Conservation (phyloP, 1,140 invertebrate genomes). For the Diorhabda sublineata region DNA sequence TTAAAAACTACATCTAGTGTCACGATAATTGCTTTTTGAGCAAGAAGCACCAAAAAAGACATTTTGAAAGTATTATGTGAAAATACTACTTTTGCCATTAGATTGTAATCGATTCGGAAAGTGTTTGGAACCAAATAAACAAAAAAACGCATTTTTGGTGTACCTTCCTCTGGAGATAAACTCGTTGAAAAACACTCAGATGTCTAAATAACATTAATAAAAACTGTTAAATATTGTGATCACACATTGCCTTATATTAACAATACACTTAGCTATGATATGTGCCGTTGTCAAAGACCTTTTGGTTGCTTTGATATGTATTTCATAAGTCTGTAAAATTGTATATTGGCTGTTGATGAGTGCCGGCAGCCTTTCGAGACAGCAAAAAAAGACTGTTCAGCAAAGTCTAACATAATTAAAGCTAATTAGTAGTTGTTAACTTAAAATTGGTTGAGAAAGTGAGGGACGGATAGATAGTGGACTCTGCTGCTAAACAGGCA, state of each 20-base stretch:
- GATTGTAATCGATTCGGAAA: too few species aligned
- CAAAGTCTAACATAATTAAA: background rate
- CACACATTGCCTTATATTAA: conserved; percentile 26
- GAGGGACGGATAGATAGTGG: conserved; percentile 43
- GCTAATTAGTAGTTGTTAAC: background rate
- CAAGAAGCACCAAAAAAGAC: too few species aligned
- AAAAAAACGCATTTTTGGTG: too few species aligned
- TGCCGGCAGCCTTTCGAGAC: conserved; percentile 12
- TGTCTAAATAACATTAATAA: conserved; percentile 15
- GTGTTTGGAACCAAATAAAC: too few species aligned
- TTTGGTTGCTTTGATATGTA: conserved; percentile 38
- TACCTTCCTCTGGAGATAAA: conserved; percentile 7
- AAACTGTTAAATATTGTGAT: conserved; percentile 24
- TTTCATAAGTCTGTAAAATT: conserved; percentile 35
- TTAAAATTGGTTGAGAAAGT: conserved; percentile 4
- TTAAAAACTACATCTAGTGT: conserved; percentile 30
- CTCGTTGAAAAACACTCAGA: conserved; percentile 31
- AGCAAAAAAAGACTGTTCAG: conserved; percentile 10
- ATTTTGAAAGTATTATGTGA: too few species aligned
- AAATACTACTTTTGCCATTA: too few species aligned
- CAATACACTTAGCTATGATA: conserved; percentile 30
- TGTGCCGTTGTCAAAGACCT: conserved; percentile 21
- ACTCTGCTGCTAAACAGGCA: conserved; percentile 44
- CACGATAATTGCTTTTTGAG: conserved; percentile 38
- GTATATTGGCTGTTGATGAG: conserved; percentile 19